Evolutionary conservation across 1,140 invertebrate species (phyloP), one percentile per base, ranked within the genome.

Genomic region (Papilio aristodemus): DNA sequence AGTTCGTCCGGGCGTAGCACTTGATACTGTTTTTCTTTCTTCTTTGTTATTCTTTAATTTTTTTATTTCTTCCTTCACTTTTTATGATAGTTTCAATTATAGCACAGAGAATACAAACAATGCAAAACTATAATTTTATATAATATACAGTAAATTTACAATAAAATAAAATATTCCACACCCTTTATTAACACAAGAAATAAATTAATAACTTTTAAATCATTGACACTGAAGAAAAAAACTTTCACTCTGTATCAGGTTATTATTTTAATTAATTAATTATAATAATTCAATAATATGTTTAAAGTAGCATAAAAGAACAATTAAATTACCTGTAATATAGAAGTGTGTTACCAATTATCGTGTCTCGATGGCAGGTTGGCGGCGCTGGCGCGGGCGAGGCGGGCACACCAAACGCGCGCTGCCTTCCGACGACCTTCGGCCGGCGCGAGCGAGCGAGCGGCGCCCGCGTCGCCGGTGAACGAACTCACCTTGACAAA

Each of bases 1-100:
- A 93, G 92, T 91, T 94, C 94, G 91, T 92, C 94, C 94, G 94
- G 93, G 92, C 90, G 93, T 92, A 91, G 91, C 91, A 92, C 91
- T 92, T 92, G 86, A 90, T 90, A 90, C 87, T 83, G 71, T 73
- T 87, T 83, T 89, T 91, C 86, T 83, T 81, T 86, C 79, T 87
- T 85, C 81, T 64, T 17, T 62, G 19, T 73, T 72, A 68, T 69
- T 71, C 37, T 68, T 59, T 8, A 38, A 38, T 60, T 69, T 60
- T 11, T 46, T 71, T 75, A 62, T 60, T 60, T 75, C 67, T 62
- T 62, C 19, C 0, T 4, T 10, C 46, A 54, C 10, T 4, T 54
- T 54, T 54, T 5, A 22, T 32, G 2, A 6, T 54, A 54, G 0
- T 11, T 50, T 0, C 10, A 54, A 1, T 22, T 5, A 54, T 5